A percentile compares a stretch with the other conserved stretches of the same genome.
These are phyloP conservation scores for Lottia scabra DNA, from an alignment of 2,888 invertebrate species.

Conservation along the genomic window DNA sequence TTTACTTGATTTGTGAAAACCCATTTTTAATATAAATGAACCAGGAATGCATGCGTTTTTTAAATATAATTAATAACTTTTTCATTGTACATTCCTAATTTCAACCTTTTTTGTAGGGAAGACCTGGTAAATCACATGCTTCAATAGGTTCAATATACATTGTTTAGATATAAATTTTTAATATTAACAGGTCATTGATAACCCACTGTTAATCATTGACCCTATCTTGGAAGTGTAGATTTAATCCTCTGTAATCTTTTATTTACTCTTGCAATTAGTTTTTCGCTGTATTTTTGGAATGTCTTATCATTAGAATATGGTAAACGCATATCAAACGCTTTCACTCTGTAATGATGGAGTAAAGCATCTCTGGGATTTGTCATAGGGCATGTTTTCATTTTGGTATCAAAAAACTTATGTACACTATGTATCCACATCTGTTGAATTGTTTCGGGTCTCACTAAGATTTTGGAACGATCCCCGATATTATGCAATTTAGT, in stretches of 20 bases:
- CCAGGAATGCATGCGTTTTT: no score
- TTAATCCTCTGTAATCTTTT: neutral
- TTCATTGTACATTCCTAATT: no score
- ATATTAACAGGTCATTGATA: no score
- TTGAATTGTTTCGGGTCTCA: neutral
- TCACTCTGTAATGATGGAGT: neutral
- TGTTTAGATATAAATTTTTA: no score
- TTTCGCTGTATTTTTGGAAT: neutral
- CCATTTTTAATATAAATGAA: no score
- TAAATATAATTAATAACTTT: no score
- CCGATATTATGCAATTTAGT: neutral
- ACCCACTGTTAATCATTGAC: no score
- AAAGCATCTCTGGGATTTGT: neutral
- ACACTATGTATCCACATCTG: neutral
- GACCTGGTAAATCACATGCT: no score
- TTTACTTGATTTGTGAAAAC: no score
- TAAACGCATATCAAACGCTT: neutral
- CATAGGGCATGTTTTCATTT: neutral
- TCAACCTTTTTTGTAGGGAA: no score
- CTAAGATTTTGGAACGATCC: neutral
- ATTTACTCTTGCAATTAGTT: neutral
- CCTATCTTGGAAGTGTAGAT: neutral
- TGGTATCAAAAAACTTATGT: neutral
- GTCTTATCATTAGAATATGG: neutral
- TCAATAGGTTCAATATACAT: no score